Conservation (phyloP, 2,797 vertebrate genomes). For the Diplodus puntazzo region DNA sequence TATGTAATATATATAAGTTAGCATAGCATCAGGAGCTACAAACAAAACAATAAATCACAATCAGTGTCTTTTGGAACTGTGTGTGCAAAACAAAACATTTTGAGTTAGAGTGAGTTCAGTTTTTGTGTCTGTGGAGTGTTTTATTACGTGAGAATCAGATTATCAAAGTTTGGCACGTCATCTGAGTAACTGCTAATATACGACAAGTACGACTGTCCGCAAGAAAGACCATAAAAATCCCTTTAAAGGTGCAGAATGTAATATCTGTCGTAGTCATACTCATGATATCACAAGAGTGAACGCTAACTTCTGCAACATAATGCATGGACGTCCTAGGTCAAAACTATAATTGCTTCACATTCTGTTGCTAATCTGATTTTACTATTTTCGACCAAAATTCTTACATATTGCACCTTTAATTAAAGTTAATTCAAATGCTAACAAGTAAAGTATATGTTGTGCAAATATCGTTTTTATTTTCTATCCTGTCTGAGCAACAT, state of each 20-base stretch:
- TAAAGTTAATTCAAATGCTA: conserved; percentile 22
- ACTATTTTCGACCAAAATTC: too few species aligned
- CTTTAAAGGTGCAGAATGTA: too few species aligned
- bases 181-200: not conserved
- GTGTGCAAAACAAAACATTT: conserved; percentile 25
- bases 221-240: not conserved
- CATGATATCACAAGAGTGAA: too few species aligned
- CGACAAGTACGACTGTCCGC: not conserved
- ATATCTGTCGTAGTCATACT: too few species aligned
- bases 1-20: conserved; percentile 41
- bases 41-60: conserved; percentile 45
- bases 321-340: too few species aligned
- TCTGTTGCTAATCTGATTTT: too few species aligned
- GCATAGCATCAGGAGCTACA: conserved; percentile 42
- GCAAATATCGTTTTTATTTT: conserved; percentile 17
- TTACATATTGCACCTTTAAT: conserved; percentile 1
- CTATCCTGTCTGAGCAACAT: conserved; percentile 9
- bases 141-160: conserved; percentile 2
- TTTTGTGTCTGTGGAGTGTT: not conserved
- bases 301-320: too few species aligned
- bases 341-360: too few species aligned
- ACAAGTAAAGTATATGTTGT: conserved; percentile 25
- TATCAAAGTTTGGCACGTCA: conserved; percentile 7
- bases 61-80: conserved; percentile 33
- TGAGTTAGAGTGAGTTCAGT: not conserved